phyloP scores from a whole-genome alignment of 2,797 vertebrate species.

The Sternotherus odoratus region DNA sequence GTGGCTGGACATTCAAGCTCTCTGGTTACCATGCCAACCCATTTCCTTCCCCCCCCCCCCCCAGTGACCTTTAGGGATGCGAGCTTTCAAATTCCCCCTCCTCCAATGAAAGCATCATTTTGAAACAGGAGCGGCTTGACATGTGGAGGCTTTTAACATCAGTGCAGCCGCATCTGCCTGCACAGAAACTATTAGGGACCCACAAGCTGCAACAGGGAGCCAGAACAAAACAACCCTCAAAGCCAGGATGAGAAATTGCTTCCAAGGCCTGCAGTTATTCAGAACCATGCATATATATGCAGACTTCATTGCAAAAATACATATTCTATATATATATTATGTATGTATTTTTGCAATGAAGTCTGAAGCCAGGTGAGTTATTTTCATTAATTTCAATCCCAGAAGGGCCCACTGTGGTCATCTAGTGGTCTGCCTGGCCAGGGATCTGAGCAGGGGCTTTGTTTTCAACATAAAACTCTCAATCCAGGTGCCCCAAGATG shows the following conservation, averaged over 20 bases:
- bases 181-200: background rate
- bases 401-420: background rate
- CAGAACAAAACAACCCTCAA: background rate
- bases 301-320: no score
- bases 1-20: background rate
- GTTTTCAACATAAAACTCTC: background rate
- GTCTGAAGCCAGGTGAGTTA: background rate
- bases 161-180: background rate
- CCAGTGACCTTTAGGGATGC: background rate
- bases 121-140: background rate
- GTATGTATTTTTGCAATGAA: background rate
- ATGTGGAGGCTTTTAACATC: background rate
- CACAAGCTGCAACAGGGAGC: background rate
- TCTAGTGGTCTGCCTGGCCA: background rate
- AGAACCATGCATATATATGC: background rate
- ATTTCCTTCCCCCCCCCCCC: background rate
- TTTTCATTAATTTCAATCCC: background rate
- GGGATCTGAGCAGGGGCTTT: background rate
- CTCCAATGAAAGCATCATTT: background rate
- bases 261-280: background rate
- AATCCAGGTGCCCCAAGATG: background rate
- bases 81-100: background rate
- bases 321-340: no score
- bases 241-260: background rate
- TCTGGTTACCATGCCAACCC: constrained; percentile 22